A percentile compares a stretch with the other conserved stretches of the same genome.
Evolutionary conservation across 1,140 invertebrate species (phyloP).

Genomic region (Semibalanus balanoides): DNA sequence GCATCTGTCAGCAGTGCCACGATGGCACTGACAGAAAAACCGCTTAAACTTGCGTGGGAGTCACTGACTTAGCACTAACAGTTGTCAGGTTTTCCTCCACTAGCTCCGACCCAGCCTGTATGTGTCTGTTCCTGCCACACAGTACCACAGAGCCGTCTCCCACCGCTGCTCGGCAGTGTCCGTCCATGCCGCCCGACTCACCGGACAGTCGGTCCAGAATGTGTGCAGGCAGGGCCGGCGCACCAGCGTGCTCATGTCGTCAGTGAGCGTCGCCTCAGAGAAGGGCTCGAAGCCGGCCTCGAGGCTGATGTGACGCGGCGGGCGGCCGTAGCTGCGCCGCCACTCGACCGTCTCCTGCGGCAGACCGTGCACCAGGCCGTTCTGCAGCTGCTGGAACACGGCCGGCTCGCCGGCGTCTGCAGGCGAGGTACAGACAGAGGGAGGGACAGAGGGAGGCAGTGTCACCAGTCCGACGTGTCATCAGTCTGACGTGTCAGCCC

Average conservation of each 20-base stretch:
- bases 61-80: too few relatives aligned
- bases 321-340: constrained; percentile 65
- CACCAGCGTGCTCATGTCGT: constrained; percentile 42
- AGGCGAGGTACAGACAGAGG: constrained; percentile 89
- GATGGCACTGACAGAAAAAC: too few relatives aligned
- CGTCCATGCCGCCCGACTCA: constrained; percentile 33
- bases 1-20: too few relatives aligned
- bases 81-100: too few relatives aligned
- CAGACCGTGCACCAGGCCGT: constrained; percentile 56
- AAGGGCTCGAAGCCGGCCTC: constrained; percentile 73
- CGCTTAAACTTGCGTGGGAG: too few relatives aligned
- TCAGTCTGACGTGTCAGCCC: too few relatives aligned
- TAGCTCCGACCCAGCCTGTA: too few relatives aligned
- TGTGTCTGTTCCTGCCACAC: too few relatives aligned
- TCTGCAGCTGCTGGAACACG: constrained; percentile 67
- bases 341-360: constrained; percentile 76
- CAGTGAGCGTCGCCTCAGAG: constrained; percentile 32
- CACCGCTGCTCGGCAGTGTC: too few relatives aligned
- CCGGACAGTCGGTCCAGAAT: constrained; percentile 85
- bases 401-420: constrained; percentile 76
- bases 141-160: too few relatives aligned
- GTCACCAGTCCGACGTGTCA: not conserved
- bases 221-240: constrained; percentile 83
- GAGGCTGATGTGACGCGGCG: constrained; percentile 65
- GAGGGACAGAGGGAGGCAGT: constrained; percentile 29